Conservation (phyloP, 2,113 vertebrate genomes). For the Paradoxurus hermaphroditus region DNA sequence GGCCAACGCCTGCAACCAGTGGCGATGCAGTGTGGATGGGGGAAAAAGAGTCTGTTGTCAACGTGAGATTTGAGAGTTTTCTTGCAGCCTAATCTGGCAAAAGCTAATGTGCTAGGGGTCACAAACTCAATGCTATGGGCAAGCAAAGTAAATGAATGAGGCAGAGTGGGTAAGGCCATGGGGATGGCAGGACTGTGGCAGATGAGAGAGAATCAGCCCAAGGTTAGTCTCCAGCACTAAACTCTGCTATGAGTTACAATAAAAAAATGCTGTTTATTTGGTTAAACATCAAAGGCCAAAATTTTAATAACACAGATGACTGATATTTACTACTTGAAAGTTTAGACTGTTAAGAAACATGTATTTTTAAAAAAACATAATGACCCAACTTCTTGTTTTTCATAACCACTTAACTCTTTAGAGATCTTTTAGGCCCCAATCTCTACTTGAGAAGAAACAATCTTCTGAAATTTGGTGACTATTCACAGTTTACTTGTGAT, state of each 20-base stretch:
- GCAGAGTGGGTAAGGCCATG: no score
- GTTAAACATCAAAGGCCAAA: background rate
- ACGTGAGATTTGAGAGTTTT: background rate
- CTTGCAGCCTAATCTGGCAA: background rate
- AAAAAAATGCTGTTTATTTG: background rate
- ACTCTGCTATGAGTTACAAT: background rate
- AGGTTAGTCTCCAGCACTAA: background rate
- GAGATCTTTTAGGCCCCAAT: background rate
- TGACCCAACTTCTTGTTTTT: background rate
- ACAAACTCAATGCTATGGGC: background rate
- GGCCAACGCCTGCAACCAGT: accelerated
- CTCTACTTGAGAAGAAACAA: background rate
- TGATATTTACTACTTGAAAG: background rate
- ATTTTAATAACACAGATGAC: background rate
- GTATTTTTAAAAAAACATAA: background rate
- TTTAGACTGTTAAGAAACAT: background rate
- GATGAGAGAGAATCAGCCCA: background rate
- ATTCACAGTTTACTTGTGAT: background rate
- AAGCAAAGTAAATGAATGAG: background rate
- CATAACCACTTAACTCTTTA: background rate
- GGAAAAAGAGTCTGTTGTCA: background rate
- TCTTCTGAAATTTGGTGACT: background rate
- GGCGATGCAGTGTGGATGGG: background rate
- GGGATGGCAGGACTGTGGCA: background rate
- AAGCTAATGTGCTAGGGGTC: background rate